Evolutionary conservation across 2,888 invertebrate species (phyloP).

Genomic region (Aquatica leii): DNA sequence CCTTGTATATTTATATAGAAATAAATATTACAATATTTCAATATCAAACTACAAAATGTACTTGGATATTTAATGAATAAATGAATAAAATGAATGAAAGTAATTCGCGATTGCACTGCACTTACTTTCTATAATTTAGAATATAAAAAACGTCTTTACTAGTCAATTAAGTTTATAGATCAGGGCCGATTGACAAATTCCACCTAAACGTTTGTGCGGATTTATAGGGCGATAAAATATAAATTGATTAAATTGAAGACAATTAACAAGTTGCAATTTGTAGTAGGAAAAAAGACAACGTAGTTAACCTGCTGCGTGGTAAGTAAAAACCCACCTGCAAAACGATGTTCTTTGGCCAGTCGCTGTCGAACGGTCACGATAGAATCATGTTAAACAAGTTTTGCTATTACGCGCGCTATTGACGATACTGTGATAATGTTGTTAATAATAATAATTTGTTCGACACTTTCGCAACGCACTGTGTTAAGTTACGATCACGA

Average conservation of each 20-base stretch:
- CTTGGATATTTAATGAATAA: no score
- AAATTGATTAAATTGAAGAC: constrained; percentile 10
- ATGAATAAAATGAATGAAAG: no score
- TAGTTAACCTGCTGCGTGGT: constrained; percentile 12
- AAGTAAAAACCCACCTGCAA: constrained; percentile 34
- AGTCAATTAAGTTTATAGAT: not conserved
- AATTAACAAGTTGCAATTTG: constrained; percentile 5
- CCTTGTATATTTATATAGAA: no score
- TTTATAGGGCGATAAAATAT: not conserved
- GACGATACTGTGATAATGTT: constrained; percentile 6
- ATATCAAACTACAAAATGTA: no score
- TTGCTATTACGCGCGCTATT: constrained; percentile 7
- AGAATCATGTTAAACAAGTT: constrained; percentile 4
- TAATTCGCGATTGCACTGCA: no score
- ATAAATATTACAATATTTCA: no score
- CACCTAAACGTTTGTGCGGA: not conserved
- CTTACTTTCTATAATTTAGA: no score
- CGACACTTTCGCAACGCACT: not conserved
- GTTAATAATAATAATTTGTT: not conserved
- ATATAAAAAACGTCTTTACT: no score
- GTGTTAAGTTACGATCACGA: not conserved
- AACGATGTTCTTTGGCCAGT: constrained; percentile 24
- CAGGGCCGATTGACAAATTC: constrained; percentile 7
- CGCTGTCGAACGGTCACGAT: constrained; percentile 13
- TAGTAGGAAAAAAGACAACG: constrained; percentile 5